Percentiles rank a stretch among this genome's conserved stretches.
Conservation (phyloP, 2,797 vertebrate species). For the Taeniopygia guttata region DNA sequence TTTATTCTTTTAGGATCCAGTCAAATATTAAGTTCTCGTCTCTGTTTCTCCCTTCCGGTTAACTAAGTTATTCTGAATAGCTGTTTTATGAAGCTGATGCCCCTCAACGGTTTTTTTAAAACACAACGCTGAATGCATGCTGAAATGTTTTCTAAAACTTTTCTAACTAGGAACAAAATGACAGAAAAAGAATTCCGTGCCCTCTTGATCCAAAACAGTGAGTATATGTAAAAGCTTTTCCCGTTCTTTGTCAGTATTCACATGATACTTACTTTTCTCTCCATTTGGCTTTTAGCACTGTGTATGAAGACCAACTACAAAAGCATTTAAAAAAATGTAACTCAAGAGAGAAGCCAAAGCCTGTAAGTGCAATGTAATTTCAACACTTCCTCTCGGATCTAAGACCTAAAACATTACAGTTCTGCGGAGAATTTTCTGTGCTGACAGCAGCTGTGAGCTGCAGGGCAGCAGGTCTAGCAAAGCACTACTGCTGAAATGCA, state of each 20-base stretch:
- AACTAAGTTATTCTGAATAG: background rate
- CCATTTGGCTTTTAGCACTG: conserved; percentile 81
- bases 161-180: conserved; percentile 70
- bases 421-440: background rate
- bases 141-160: background rate
- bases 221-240: conserved; percentile 55
- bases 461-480: background rate
- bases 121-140: background rate
- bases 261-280: background rate
- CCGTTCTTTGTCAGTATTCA: background rate
- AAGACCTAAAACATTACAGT: background rate
- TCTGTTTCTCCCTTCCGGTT: background rate
- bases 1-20: fast-evolving
- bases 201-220: conserved; percentile 96
- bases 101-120: background rate
- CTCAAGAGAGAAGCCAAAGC: conserved; percentile 88
- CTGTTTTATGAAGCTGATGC: background rate
- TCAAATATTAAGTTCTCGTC: no score
- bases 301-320: conserved; percentile 87
- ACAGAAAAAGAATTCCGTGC: conserved; percentile 85
- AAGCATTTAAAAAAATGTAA: conserved; percentile 97
- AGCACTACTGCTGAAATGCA: background rate
- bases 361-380: conserved; percentile 78
- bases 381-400: background rate
- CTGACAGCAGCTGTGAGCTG: background rate